phyloP scores from a whole-genome alignment of 1,140 invertebrate genomes.

The Trichonephila clavata region DNA sequence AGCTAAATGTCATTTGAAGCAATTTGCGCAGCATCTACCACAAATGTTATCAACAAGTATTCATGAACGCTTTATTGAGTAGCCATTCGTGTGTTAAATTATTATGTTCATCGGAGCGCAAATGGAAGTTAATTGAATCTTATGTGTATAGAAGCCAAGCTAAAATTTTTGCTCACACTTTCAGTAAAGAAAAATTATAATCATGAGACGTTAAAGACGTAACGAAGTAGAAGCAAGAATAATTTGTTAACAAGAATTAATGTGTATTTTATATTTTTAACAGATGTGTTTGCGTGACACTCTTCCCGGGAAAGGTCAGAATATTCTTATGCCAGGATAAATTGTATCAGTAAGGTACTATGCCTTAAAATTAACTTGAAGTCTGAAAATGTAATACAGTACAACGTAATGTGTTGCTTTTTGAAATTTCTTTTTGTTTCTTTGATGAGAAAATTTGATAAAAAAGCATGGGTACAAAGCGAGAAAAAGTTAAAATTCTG shows the following conservation, averaged over 20 bases:
- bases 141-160: not conserved
- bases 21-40: not conserved
- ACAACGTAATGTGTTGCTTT: too few relatives aligned
- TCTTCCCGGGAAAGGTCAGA: too few relatives aligned
- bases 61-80: not conserved
- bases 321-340: too few relatives aligned
- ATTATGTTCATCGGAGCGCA: not conserved
- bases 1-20: not conserved
- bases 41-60: not conserved
- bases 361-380: too few relatives aligned
- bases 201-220: not conserved
- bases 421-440: too few relatives aligned
- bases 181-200: not conserved
- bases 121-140: slow-evolving; percentile 2
- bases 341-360: too few relatives aligned
- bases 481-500: too few relatives aligned
- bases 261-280: not conserved
- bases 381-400: too few relatives aligned
- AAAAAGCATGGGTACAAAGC: too few relatives aligned
- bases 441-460: too few relatives aligned
- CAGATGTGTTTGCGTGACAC: too few relatives aligned
- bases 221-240: not conserved
- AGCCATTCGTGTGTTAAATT: not conserved
- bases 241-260: not conserved
- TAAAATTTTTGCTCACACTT: not conserved